Percentiles rank a stretch among this genome's conserved stretches.
Conservation (phyloP, 2,888 invertebrate genomes). For the Lasioglossum villosulum region DNA sequence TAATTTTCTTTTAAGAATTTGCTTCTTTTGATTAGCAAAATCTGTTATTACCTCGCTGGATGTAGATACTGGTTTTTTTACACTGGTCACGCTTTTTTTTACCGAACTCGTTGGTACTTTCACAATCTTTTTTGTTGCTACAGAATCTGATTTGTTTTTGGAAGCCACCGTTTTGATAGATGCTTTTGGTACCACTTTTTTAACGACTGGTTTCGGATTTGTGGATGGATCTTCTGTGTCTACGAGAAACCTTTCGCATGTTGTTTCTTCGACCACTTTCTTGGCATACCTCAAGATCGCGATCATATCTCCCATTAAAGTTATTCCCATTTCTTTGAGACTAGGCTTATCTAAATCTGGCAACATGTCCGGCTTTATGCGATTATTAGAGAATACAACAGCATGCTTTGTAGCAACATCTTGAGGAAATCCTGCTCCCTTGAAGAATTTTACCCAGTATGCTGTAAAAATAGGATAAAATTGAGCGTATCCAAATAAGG, state of each 20-base stretch:
- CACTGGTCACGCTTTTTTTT: conserved; percentile 56
- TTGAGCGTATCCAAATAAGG: neutral
- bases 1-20: conserved; percentile 76
- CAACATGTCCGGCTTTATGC: conserved; percentile 94
- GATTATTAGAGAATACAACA: conserved; percentile 93
- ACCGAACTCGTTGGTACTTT: conserved; percentile 58
- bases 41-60: conserved; percentile 47
- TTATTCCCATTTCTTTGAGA: conserved; percentile 94
- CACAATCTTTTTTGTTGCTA: conserved; percentile 54
- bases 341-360: conserved; percentile 94
- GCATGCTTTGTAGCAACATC: conserved; percentile 93
- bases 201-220: conserved; percentile 63
- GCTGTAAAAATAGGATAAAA: conserved; percentile 83
- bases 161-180: conserved; percentile 60
- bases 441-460: conserved; percentile 95
- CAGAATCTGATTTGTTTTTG: conserved; percentile 70
- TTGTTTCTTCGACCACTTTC: conserved; percentile 85
- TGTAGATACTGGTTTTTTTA: conserved; percentile 59
- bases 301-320: conserved; percentile 88
- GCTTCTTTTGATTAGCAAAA: conserved; percentile 52
- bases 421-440: conserved; percentile 92
- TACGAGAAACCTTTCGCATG: conserved; percentile 81
- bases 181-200: conserved; percentile 75
- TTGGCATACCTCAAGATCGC: conserved; percentile 88
- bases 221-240: conserved; percentile 76